Evolutionary conservation across 2,888 invertebrate species (phyloP).

Genomic region (Sinotaia quadrata): DNA sequence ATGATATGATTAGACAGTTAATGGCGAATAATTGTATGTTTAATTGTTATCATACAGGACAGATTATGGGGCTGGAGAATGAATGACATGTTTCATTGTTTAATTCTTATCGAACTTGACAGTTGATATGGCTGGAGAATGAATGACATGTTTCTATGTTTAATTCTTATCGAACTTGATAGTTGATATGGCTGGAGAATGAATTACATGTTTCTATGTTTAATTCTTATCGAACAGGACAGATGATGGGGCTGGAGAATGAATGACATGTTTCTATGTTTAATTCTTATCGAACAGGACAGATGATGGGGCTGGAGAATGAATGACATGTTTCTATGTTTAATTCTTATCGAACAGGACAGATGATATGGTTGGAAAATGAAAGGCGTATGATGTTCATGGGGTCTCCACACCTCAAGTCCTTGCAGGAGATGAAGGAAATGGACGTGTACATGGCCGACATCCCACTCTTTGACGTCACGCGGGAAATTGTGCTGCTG

Average conservation of each 20-base stretch:
- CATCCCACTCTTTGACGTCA: constrained; percentile 70
- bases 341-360: constrained; percentile 18
- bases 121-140: too few species aligned
- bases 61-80: too few species aligned
- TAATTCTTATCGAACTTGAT: not conserved
- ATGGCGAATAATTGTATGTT: too few species aligned
- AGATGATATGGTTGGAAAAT: constrained; percentile 59
- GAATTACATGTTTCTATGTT: not conserved
- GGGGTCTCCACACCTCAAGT: constrained; percentile 64
- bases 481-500: constrained; percentile 66
- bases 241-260: not conserved
- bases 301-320: constrained; percentile 58
- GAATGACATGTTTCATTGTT: too few species aligned
- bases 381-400: constrained; percentile 63
- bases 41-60: too few species aligned
- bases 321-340: constrained; percentile 45
- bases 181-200: not conserved
- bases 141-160: too few species aligned
- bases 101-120: too few species aligned
- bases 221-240: not conserved
- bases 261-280: not conserved
- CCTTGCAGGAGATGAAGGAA: constrained; percentile 64
- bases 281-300: constrained; percentile 18
- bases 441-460: constrained; percentile 67
- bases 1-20: too few species aligned